phyloP scores from a whole-genome alignment of 2,888 invertebrate species.

The Agrochola lota region DNA sequence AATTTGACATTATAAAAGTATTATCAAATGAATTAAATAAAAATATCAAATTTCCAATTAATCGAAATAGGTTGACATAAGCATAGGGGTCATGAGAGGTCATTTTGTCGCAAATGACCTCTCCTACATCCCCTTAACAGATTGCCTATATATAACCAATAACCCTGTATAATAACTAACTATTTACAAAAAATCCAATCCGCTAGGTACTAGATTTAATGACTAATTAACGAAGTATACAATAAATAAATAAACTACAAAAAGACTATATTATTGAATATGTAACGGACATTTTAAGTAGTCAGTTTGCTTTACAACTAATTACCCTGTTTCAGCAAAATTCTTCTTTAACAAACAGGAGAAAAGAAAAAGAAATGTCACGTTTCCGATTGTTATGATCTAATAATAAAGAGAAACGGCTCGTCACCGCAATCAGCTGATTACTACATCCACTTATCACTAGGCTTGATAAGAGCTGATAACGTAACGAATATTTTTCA shows the following conservation, averaged over 20 bases:
- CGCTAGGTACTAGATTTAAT: not conserved
- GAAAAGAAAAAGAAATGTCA: constrained; percentile 7
- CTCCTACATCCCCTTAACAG: too few species aligned
- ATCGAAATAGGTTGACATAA: too few species aligned
- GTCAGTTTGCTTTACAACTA: not conserved
- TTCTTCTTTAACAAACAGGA: not conserved
- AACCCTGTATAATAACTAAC: too few species aligned
- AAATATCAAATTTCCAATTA: too few species aligned
- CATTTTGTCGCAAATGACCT: too few species aligned
- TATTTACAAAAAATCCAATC: not conserved
- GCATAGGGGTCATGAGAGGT: too few species aligned
- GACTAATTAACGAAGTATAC: not conserved
- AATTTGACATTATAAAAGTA: too few species aligned
- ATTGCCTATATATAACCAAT: too few species aligned
- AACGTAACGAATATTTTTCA: constrained; percentile 44
- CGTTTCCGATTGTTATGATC: constrained; percentile 45
- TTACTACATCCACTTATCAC: constrained; percentile 46
- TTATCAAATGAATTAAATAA: too few species aligned
- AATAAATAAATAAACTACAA: not conserved
- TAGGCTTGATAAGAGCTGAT: constrained; percentile 45
- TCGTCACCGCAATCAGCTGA: constrained; percentile 56
- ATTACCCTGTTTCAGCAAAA: not conserved
- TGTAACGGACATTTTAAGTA: not conserved
- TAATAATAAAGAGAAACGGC: constrained; percentile 39
- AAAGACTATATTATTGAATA: not conserved